Evolutionary conservation across 2,113 vertebrate genomes (phyloP), one percentile per base, ranked within the genome.

Genomic region (Microcebus jonahi): DNA sequence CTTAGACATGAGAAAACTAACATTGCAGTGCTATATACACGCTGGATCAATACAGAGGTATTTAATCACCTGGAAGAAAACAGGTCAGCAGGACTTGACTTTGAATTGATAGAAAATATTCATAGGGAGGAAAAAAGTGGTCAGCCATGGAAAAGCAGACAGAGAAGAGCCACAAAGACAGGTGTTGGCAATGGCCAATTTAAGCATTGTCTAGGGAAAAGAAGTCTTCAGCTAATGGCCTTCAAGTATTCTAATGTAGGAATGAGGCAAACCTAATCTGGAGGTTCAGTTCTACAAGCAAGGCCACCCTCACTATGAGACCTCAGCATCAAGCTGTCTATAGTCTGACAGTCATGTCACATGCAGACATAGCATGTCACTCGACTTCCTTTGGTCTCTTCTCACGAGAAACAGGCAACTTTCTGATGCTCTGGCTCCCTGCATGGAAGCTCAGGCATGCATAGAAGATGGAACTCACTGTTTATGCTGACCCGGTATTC

Each of bases 51-150:
- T 67, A 79, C 21, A 92, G 13, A 94, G 59, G 76, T 45, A 61
- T 27, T 77, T 59, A 94, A 93, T 84, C 53, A 88, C 34, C n/a
- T 65, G 23, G 34, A 76, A 63, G 29, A 59, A 97, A 77, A 80
- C 14, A 82, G 11, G 45, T 57, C 57, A 84, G 18, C 7, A 71
- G 48, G 61, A 81, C 1, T 82, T 88, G 53, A 80, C 45, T 95
- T 93, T 80, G 27, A 61, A 53, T 2, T 59, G 34, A 50, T 31
- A 70, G 21, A 25, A 76, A 61, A 96, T 70, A 85, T 57, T 76
- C 95, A 86, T 71, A 23, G 39, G 39, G 1, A 20, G 18, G 23
- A 42, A 4, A 50, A 50, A 82, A 86, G 18, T 71, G 39, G 31
- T 73, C 76, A 80, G 11, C 48, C 42, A 42, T 79, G 67, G 29